Conservation (phyloP, 2,113 vertebrate species). For the Piaya cayana region DNA sequence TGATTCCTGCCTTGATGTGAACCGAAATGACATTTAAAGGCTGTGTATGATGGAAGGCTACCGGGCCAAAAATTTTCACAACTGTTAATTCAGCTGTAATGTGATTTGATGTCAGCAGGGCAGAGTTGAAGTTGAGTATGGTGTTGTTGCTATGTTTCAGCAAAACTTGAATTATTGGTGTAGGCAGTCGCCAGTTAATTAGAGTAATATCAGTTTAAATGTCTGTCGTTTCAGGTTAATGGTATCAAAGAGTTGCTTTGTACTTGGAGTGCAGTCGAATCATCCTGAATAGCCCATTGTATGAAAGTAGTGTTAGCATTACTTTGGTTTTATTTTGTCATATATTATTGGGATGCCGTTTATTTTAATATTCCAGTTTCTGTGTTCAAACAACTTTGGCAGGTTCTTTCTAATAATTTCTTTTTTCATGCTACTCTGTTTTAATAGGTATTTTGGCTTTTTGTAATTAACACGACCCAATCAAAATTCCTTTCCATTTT, state of each 20-base stretch:
- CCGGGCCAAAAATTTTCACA: constrained; percentile 77
- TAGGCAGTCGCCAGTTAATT: constrained; percentile 79
- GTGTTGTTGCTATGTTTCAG: constrained; percentile 72
- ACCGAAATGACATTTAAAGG: constrained; percentile 83
- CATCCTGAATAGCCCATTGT: constrained; percentile 63
- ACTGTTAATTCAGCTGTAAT: constrained; percentile 84
- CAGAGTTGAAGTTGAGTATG: constrained; percentile 76
- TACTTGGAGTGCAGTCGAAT: constrained; percentile 43
- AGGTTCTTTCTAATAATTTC: background rate
- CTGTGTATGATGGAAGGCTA: constrained; percentile 59
- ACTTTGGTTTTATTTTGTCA: constrained; percentile 34
- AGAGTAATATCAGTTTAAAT: constrained; percentile 80
- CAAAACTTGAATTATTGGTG: constrained; percentile 73
- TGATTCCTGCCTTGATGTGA: constrained; percentile 79
- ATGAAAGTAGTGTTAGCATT: constrained; percentile 27
- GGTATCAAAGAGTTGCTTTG: constrained; percentile 73
- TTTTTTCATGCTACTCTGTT: background rate
- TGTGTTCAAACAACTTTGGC: constrained; percentile 8
- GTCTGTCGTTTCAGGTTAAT: constrained; percentile 81
- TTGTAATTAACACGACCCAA: background rate
- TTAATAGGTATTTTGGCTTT: background rate
- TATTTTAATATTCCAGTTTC: constrained; percentile 49
- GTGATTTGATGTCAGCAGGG: constrained; percentile 78
- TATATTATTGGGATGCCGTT: constrained; percentile 56
- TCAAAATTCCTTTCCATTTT: constrained; percentile 35